Conservation (phyloP, 2,888 invertebrate species). For the Dicyrtomina minuta region DNA sequence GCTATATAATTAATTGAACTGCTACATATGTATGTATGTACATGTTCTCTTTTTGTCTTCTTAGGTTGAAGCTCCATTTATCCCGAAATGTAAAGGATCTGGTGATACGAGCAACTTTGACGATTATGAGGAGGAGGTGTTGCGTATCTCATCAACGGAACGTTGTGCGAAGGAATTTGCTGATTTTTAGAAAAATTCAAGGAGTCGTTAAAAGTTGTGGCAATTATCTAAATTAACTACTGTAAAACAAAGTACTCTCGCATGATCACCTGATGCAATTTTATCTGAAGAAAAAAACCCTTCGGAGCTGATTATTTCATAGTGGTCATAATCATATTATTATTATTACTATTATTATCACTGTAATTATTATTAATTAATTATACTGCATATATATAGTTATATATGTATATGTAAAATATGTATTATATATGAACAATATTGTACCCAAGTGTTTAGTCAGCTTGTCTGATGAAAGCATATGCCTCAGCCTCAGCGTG, state of each 20-base stretch:
- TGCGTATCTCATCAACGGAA: slow-evolving; percentile 97
- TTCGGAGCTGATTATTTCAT: slow-evolving; percentile 28
- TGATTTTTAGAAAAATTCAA: slow-evolving; percentile 68
- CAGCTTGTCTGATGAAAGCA: slow-evolving; percentile 16
- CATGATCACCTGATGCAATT: slow-evolving; percentile 27
- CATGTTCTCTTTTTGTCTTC: slow-evolving; percentile 33
- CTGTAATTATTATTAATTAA: slow-evolving; percentile 10
- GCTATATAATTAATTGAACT: too few relatives aligned
- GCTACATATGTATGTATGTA: neutral
- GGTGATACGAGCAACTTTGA: slow-evolving; percentile 99
- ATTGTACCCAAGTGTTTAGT: slow-evolving; percentile 20
- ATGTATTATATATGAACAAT: slow-evolving; percentile 10
- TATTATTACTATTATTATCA: slow-evolving; percentile 7
- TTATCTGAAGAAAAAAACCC: slow-evolving; percentile 18
- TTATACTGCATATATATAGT: neutral
- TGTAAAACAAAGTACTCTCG: slow-evolving; percentile 24
- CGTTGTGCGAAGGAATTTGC: slow-evolving; percentile 99
- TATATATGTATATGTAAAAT: neutral
- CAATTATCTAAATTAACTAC: slow-evolving; percentile 24
- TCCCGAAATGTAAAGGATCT: slow-evolving; percentile 97
- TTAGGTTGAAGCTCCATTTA: slow-evolving; percentile 95
- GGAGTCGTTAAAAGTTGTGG: slow-evolving; percentile 17
- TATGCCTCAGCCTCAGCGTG: neutral
- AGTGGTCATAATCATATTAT: slow-evolving; percentile 22
- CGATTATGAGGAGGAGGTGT: slow-evolving; percentile 98